A percentile compares a stretch with the other conserved stretches of the same genome.
Conservation (phyloP, 2,113 vertebrate genomes). For the Morone chrysops region DNA sequence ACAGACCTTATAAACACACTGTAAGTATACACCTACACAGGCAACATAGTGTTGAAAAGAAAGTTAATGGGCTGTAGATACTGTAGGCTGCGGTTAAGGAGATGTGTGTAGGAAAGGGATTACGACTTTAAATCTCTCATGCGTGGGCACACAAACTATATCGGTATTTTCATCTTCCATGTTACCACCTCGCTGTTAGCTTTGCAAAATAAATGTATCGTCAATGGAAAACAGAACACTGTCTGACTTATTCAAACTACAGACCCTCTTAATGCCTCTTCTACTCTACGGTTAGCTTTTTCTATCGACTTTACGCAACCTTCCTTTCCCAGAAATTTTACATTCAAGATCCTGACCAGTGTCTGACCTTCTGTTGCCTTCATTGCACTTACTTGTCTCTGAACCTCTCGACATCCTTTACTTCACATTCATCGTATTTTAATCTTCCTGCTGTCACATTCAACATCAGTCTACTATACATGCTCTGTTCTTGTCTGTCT, state of each 20-base stretch:
- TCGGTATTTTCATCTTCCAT: slow-evolving; percentile 55
- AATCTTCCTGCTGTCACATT: slow-evolving; percentile 17
- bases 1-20: slow-evolving; percentile 39
- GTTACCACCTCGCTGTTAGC: slow-evolving; percentile 30
- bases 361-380: background rate
- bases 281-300: background rate
- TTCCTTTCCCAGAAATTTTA: slow-evolving; percentile 13
- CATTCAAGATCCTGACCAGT: slow-evolving; percentile 22
- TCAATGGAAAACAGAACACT: slow-evolving; percentile 5
- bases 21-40: slow-evolving; percentile 43
- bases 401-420: background rate
- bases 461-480: slow-evolving; percentile 8
- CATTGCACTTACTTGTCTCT: slow-evolving; percentile 15
- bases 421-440: slow-evolving; percentile 3
- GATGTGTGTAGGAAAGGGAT: slow-evolving; percentile 73
- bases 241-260: slow-evolving; percentile 22
- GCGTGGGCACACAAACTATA: slow-evolving; percentile 51
- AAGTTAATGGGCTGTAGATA: slow-evolving; percentile 73
- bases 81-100: slow-evolving; percentile 62
- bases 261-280: slow-evolving; percentile 13
- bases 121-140: slow-evolving; percentile 64
- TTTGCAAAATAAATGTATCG: slow-evolving; percentile 22
- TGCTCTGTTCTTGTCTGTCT: slow-evolving; percentile 33
- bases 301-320: background rate
- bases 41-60: slow-evolving; percentile 53